phyloP scores from a whole-genome alignment of 1,140 invertebrate species.

The Drosophila ambigua region DNA sequence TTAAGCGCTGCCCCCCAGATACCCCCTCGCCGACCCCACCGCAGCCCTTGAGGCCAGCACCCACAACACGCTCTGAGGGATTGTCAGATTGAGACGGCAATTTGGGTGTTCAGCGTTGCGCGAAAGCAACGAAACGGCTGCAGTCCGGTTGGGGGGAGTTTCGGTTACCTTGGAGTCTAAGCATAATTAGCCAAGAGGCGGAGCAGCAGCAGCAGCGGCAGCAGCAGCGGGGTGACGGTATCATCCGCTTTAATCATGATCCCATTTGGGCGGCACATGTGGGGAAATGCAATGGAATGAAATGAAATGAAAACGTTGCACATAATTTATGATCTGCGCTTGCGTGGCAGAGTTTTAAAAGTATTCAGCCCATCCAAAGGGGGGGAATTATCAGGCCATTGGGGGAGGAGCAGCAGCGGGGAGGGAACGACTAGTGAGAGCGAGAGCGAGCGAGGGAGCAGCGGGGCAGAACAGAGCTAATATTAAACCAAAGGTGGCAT shows the following conservation, averaged over 20 bases:
- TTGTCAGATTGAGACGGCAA: constrained; percentile 51
- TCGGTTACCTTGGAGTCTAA: constrained; percentile 13
- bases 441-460: constrained; percentile 8
- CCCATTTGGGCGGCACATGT: constrained; percentile 57
- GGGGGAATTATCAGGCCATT: constrained; percentile 68
- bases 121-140: constrained; percentile 31
- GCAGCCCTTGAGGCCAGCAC: constrained; percentile 5
- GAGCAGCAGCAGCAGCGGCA: too few relatives aligned
- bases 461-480: constrained; percentile 76
- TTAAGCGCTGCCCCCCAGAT: constrained; percentile 59
- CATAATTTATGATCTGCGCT: constrained; percentile 72
- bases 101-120: constrained; percentile 59
- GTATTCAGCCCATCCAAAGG: constrained; percentile 12
- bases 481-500: constrained; percentile 79
- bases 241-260: constrained; percentile 61
- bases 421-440: too few relatives aligned
- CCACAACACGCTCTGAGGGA: constrained; percentile 23
- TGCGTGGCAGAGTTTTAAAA: constrained; percentile 54
- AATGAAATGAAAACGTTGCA: constrained; percentile 80
- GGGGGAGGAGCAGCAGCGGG: constrained; percentile 2
- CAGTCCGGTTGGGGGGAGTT: constrained; percentile 7
- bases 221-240: constrained; percentile 1
- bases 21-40: not conserved
- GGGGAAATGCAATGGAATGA: constrained; percentile 47
- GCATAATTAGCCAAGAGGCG: constrained; percentile 50